These are phyloP conservation scores for Neolamprologus sp. DNA, from an alignment of 2,113 vertebrate genomes.

Conservation along the genomic window DNA sequence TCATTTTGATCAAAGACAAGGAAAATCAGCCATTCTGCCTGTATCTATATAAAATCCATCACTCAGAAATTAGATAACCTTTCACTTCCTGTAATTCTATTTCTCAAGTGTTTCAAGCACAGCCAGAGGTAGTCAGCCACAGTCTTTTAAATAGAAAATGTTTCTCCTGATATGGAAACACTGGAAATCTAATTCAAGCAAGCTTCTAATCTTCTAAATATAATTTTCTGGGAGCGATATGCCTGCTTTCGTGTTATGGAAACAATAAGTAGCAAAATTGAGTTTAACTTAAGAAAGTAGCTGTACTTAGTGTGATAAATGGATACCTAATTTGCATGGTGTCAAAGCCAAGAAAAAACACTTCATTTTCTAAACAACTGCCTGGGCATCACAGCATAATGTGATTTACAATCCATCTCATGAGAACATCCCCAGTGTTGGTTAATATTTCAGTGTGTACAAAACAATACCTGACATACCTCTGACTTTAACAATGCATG, in stretches of 20 bases:
- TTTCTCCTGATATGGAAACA: conserved; percentile 35
- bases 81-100: conserved; percentile 6
- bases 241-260: conserved; percentile 22
- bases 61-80: conserved; percentile 34
- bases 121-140: not conserved
- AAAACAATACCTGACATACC: conserved; percentile 12
- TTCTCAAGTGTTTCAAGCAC: not conserved
- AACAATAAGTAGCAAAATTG: conserved; percentile 41
- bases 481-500: not conserved
- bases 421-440: not conserved
- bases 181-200: conserved; percentile 33
- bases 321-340: conserved; percentile 63
- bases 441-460: conserved; percentile 29
- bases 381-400: not conserved
- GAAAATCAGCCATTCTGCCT: conserved; percentile 18
- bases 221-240: conserved; percentile 45
- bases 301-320: conserved; percentile 51
- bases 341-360: conserved; percentile 59
- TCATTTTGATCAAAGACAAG: conserved; percentile 27
- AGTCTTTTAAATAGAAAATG: not conserved
- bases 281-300: conserved; percentile 45
- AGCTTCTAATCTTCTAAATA: conserved; percentile 54
- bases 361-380: conserved; percentile 52
- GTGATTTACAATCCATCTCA: conserved; percentile 38
- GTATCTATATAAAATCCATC: conserved; percentile 12